Conservation (phyloP, 2,113 vertebrate genomes). For the Brachypteracias leptosomus region DNA sequence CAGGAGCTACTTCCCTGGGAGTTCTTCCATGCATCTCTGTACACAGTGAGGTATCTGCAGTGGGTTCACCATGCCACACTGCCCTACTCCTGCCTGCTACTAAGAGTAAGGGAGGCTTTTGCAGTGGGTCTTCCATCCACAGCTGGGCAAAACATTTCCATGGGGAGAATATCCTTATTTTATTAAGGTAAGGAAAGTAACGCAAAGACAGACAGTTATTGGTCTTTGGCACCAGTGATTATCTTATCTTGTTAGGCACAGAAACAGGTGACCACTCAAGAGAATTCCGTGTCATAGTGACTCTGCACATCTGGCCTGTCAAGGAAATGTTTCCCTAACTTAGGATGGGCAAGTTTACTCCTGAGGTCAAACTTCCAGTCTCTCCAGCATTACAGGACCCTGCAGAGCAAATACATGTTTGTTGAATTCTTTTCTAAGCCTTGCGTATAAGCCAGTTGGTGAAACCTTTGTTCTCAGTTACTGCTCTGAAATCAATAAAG, state of each 20-base stretch:
- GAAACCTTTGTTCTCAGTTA: neutral
- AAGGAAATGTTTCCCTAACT: neutral
- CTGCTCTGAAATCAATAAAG: neutral
- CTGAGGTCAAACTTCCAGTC: neutral
- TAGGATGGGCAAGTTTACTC: neutral
- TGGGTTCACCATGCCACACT: neutral
- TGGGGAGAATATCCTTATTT: neutral
- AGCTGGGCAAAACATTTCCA: neutral
- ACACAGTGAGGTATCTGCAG: neutral
- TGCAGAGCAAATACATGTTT: neutral
- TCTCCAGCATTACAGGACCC: neutral
- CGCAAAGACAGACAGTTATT: rapidly evolving
- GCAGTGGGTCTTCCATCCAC: neutral
- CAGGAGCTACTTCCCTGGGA: neutral
- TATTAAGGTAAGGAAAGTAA: neutral
- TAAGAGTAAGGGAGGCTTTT: neutral
- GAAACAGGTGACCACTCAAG: neutral
- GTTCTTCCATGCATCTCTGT: neutral
- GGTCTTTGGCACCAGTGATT: neutral
- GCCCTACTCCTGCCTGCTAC: neutral
- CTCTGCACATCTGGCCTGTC: neutral
- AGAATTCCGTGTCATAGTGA: neutral
- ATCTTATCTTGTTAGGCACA: neutral
- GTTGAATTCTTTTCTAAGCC: neutral
- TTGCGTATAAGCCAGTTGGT: neutral